phyloP scores from a whole-genome alignment of 2,113 vertebrate species.

The Grallaria varia region DNA sequence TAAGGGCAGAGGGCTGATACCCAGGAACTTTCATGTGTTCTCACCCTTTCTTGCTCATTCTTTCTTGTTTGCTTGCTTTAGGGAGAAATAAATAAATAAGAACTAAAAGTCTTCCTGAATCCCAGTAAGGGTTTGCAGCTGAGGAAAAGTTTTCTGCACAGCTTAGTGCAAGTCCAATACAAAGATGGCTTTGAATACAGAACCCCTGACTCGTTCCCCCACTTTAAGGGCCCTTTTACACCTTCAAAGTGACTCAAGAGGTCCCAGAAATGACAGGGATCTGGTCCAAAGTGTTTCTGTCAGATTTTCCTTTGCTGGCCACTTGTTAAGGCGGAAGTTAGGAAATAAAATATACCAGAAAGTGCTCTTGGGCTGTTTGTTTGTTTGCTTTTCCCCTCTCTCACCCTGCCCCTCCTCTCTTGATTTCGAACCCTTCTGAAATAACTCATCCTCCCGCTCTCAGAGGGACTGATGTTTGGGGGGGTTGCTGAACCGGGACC shows the following conservation, averaged over 20 bases:
- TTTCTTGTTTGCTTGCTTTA: not conserved
- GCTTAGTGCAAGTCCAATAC: not conserved
- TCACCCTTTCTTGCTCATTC: not conserved
- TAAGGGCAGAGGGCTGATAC: not conserved
- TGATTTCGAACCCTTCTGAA: not conserved
- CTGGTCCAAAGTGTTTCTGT: not conserved
- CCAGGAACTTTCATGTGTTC: not conserved
- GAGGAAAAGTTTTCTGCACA: not conserved
- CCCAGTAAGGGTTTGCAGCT: not conserved
- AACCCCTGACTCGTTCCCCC: not conserved
- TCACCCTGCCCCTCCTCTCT: not conserved
- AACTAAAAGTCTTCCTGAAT: not conserved
- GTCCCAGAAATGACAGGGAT: not conserved
- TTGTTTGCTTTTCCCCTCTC: not conserved
- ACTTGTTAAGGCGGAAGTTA: not conserved
- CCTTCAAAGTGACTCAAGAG: not conserved
- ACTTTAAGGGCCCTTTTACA: not conserved
- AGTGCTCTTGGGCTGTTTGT: not conserved
- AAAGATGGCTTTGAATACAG: not conserved
- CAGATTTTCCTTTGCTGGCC: not conserved
- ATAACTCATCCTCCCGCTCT: conserved; percentile 9
- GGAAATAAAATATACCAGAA: not conserved
- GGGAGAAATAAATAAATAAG: not conserved
- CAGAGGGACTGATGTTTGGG: not conserved
- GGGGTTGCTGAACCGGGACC: conserved; percentile 32